Conservation (phyloP, 2,797 vertebrate genomes). For the Delichon dasypus region DNA sequence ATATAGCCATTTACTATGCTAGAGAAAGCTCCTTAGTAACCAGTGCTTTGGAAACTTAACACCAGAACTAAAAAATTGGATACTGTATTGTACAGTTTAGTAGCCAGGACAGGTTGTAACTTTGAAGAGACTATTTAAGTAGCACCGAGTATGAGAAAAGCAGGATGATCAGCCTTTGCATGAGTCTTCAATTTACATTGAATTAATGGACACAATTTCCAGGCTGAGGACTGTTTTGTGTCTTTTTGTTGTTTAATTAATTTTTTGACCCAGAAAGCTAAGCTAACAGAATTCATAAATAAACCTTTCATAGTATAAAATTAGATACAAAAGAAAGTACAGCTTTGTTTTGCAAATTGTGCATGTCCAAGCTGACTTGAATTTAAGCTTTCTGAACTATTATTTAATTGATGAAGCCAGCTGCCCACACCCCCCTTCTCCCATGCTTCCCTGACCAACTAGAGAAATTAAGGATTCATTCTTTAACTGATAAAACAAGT, state of each 20-base stretch:
- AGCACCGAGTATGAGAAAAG: not conserved
- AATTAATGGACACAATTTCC: not conserved
- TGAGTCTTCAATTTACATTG: not conserved
- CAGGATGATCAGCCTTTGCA: not conserved
- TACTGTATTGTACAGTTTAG: not conserved
- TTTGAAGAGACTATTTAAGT: not conserved
- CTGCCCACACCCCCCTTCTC: not conserved
- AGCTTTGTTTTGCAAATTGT: not conserved
- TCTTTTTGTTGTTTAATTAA: not conserved
- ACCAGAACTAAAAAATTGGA: not conserved
- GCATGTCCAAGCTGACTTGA: not conserved
- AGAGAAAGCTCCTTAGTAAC: constrained; percentile 1
- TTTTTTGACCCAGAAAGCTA: not conserved
- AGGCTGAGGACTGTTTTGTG: not conserved
- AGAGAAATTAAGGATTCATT: not conserved
- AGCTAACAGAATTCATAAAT: not conserved
- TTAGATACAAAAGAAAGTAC: not conserved
- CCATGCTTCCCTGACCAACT: not conserved
- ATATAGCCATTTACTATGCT: constrained; percentile 87
- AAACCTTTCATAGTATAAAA: not conserved
- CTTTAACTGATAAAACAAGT: not conserved
- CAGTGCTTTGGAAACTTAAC: constrained; percentile 5
- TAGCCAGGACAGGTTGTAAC: not conserved
- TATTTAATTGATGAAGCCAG: not conserved
- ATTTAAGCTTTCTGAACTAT: not conserved